Evolutionary conservation across 1,140 invertebrate genomes (phyloP).

Genomic region (Drosophila ironensis): DNA sequence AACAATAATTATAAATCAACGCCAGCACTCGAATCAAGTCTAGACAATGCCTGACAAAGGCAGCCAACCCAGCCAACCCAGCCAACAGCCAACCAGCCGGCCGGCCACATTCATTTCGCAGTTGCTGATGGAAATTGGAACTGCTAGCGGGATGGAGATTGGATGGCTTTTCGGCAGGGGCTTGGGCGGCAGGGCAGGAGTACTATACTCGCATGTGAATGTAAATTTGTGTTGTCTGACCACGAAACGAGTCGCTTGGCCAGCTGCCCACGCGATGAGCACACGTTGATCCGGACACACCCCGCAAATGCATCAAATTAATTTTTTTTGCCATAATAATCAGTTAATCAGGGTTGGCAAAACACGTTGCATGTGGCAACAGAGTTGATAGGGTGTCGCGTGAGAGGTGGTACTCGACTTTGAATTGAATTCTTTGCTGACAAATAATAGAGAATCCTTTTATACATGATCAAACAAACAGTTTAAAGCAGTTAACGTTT

Average conservation of each 20-base stretch:
- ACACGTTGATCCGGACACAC: slow-evolving; percentile 22
- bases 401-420: no score
- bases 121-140: slow-evolving; percentile 29
- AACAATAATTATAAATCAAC: slow-evolving; percentile 80
- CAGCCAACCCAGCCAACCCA: no score
- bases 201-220: no score
- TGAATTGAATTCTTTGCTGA: no score
- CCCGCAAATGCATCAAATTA: slow-evolving; percentile 52
- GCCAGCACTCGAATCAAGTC: slow-evolving; percentile 73
- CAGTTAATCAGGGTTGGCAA: slow-evolving; percentile 58
- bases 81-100: slow-evolving; percentile 13
- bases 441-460: no score
- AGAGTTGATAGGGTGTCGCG: no score
- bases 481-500: no score
- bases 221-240: slow-evolving; percentile 21
- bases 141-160: not conserved
- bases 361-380: not conserved
- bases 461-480: no score
- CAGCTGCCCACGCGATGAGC: slow-evolving; percentile 48
- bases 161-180: not conserved
- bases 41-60: slow-evolving; percentile 76
- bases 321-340: slow-evolving; percentile 51
- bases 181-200: not conserved
- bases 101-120: slow-evolving; percentile 26
- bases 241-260: slow-evolving; percentile 48